Evolutionary conservation across 2,888 invertebrate genomes (phyloP), one percentile per base, ranked within the genome.

Genomic region (Heteromyza rotundicornis): DNA sequence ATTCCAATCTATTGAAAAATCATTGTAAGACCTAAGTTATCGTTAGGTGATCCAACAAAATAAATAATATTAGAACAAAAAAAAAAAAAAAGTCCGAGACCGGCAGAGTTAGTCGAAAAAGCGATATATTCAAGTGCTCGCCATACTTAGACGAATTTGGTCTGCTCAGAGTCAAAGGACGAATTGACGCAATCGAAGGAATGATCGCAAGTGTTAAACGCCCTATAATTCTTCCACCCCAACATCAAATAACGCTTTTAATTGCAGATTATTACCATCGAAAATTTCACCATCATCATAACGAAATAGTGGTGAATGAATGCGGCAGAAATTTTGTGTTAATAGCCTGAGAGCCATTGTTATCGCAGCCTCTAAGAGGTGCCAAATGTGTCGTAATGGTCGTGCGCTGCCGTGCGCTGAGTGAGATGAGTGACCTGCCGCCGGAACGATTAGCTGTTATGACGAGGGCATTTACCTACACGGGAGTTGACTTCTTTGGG

Each of bases 401-500:
- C 32, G 40, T 7, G 68, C 19, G n/a, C 44, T 14, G 7, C 47
- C 57, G 19, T 22, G 14, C 17, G 49, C 64, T 36, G n/a, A n/a
- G n/a, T n/a, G 23, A 50, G 35, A 62, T 54, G 58, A 59, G 17
- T 3, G 32, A 59, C 32, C 52, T 55, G 16, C 56, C 51, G 12
- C 22, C 17, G 52, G 64, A 57, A 47, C 56, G 65, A 5, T 20
- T 66, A 5, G 27, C 24, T 10, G 16, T 59, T 0, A 60, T 56
- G 12, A 55, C 55, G 0, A 35, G 52, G 23, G 63, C 63, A 22
- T 65, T 65, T 24, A 56, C 59, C 0, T 63, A 60, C n/a, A 55
- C 36, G 54, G 60, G 5, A n/a, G 51, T 68, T 19, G 63, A 65
- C 23, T 59, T 61, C 19, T 67, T 69, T 55, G 66, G 65, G 0